Evolutionary conservation across 2,113 vertebrate genomes (phyloP), one percentile per base, ranked within the genome.

Genomic region (Cathartes aura): DNA sequence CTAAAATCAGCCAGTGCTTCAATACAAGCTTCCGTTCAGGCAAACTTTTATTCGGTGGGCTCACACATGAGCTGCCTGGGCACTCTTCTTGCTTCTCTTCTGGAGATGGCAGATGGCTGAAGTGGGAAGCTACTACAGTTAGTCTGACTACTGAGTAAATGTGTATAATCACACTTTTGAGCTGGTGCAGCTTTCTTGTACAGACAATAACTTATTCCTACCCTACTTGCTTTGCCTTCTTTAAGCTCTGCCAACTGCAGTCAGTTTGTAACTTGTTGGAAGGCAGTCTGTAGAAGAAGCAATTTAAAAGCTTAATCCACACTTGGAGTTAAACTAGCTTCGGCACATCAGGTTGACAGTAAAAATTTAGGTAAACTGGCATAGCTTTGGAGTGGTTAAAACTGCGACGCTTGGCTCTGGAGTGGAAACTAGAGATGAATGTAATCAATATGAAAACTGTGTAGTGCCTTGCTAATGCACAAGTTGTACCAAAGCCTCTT

Each of bases 101-200:
- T 71, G 72, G 76, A 96, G 89, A 91, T 10, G 4, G 87, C 97
- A 96, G 96, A 96, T 97, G 97, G 94, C 73, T 96, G 68, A 93
- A 93, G 91, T 95, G 93, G 96, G 94, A 96, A 97, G 96, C 52
- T 91, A 93, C 96, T 93, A 74, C 91, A 94, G 94, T 92, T 93
- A 79, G 96, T 95, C 95, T 96, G 91, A 82, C 94, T 97, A 71
- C 68, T 78, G 91, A 82, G 91, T 84, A 87, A 94, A 94, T 95
- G 76, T 96, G 79, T 95, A 68, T 70, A 42, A 38, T 95, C 87
- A 89, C 83, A 78, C 68, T 83, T 76, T 56, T 0, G 18, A 94
- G 76, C 75, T 95, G 76, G 72, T 96, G 68, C 59, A 84, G 63
- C 42, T 93, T 95, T 83, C 80, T 84, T 93, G 18, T 93, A 22